phyloP scores from a whole-genome alignment of 2,888 invertebrate species.

The Xestia rhomboidea region DNA sequence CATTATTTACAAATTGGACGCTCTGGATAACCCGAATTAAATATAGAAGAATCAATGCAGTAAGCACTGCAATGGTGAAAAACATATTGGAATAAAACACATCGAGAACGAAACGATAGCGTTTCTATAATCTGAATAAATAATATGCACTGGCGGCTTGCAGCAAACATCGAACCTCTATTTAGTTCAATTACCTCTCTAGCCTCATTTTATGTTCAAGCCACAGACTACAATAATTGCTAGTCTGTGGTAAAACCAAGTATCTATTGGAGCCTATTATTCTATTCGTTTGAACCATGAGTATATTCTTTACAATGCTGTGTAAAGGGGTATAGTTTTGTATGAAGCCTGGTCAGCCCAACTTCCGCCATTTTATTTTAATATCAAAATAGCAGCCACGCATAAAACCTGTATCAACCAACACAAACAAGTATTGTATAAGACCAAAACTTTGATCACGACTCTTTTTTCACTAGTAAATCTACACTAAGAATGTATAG shows the following conservation, averaged over 20 bases:
- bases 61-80: conserved; percentile 7
- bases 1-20: neutral
- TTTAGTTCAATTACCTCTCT: conserved; percentile 29
- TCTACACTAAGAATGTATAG: too few species aligned
- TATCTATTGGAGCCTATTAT: neutral
- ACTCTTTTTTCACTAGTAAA: neutral
- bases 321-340: neutral
- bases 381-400: neutral
- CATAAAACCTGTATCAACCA: neutral
- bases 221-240: neutral
- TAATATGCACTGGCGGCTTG: conserved; percentile 39
- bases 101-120: conserved; percentile 9
- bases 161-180: conserved; percentile 30
- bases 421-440: neutral
- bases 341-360: neutral
- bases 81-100: conserved; percentile 17
- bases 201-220: conserved; percentile 13
- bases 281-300: neutral
- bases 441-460: neutral
- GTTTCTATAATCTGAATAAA: conserved; percentile 34
- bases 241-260: neutral
- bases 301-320: neutral
- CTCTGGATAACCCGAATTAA: neutral
- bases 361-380: neutral
- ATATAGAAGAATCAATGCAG: conserved; percentile 1